These are phyloP conservation scores for Rhagoletis zephyria DNA, from an alignment of 1,140 invertebrate genomes.

Conservation along the genomic window DNA sequence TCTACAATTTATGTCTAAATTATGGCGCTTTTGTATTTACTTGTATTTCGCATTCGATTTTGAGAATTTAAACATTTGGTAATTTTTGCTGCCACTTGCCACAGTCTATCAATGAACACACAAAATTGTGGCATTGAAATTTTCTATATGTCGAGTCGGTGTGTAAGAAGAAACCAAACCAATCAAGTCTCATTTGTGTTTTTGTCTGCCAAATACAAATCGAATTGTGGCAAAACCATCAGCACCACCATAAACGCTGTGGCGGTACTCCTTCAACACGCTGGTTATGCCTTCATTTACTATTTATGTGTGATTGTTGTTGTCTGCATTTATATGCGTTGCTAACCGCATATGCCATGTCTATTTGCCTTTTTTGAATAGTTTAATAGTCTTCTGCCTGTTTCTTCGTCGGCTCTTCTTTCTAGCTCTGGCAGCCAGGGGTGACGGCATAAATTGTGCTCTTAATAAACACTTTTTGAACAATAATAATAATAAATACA, in stretches of 20 bases:
- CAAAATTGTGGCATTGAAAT: neutral
- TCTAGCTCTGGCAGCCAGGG: neutral
- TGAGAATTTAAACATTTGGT: slow-evolving; percentile 50
- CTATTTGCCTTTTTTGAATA: slow-evolving; percentile 34
- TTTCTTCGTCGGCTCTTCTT: neutral
- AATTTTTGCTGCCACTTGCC: slow-evolving; percentile 11
- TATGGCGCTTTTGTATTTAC: neutral
- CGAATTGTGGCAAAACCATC: slow-evolving; percentile 27
- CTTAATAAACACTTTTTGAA: slow-evolving; percentile 44
- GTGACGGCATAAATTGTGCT: slow-evolving; percentile 41
- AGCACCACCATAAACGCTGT: neutral
- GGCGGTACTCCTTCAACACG: neutral
- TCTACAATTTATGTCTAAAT: neutral
- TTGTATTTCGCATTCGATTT: neutral
- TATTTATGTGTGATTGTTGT: neutral
- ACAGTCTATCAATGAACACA: neutral
- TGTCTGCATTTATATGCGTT: slow-evolving; percentile 5
- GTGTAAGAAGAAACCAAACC: neutral
- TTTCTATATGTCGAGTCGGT: neutral
- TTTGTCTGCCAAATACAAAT: slow-evolving; percentile 45
- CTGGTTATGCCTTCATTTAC: neutral
- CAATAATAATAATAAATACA: slow-evolving; percentile 39
- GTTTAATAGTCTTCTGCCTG: slow-evolving; percentile 1
- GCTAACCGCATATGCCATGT: slow-evolving; percentile 44
- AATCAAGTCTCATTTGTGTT: slow-evolving; percentile 42